A percentile compares a stretch with the other conserved stretches of the same genome.
Conservation (phyloP, 1,140 invertebrate species). For the Macrobrachium rosenbergii region DNA sequence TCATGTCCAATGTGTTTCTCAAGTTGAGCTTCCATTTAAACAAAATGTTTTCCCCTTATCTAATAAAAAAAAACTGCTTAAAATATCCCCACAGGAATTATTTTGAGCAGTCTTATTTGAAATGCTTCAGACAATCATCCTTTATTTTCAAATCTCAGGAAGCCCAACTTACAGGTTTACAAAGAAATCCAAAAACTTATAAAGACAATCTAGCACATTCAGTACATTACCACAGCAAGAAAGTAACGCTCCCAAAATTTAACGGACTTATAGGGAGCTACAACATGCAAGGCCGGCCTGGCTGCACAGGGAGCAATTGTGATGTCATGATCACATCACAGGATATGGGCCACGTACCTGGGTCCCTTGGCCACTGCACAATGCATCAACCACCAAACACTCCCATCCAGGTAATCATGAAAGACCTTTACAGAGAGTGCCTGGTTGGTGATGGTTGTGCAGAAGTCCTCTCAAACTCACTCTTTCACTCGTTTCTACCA, state of each 20-base stretch:
- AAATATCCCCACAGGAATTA: no score
- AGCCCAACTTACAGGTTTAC: constrained; percentile 45
- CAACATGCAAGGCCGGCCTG: constrained; percentile 55
- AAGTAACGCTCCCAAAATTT: constrained; percentile 36
- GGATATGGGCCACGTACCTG: constrained; percentile 39
- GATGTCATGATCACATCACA: constrained; percentile 44
- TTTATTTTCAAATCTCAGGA: constrained; percentile 34
- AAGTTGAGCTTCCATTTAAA: constrained; percentile 53
- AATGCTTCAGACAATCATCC: constrained; percentile 43
- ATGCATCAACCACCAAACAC: constrained; percentile 25
- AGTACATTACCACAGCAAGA: constrained; percentile 57
- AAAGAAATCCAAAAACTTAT: constrained; percentile 52
- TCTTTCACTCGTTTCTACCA: constrained; percentile 16
- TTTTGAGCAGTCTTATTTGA: constrained; percentile 10
- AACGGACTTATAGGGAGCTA: constrained; percentile 40
- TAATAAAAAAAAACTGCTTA: not conserved
- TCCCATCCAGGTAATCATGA: not conserved
- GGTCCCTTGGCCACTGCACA: constrained; percentile 44
- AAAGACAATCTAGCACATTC: constrained; percentile 62
- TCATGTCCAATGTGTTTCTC: constrained; percentile 60
- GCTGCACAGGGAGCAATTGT: constrained; percentile 47
- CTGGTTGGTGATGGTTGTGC: constrained; percentile 21
- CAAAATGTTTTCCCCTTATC: not conserved
- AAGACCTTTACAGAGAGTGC: not conserved
- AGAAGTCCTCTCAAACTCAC: constrained; percentile 21